Percentiles rank a stretch among this genome's conserved stretches.
phyloP scores from a whole-genome alignment of 1,140 invertebrate genomes.

The Tigriopus japonicus region DNA sequence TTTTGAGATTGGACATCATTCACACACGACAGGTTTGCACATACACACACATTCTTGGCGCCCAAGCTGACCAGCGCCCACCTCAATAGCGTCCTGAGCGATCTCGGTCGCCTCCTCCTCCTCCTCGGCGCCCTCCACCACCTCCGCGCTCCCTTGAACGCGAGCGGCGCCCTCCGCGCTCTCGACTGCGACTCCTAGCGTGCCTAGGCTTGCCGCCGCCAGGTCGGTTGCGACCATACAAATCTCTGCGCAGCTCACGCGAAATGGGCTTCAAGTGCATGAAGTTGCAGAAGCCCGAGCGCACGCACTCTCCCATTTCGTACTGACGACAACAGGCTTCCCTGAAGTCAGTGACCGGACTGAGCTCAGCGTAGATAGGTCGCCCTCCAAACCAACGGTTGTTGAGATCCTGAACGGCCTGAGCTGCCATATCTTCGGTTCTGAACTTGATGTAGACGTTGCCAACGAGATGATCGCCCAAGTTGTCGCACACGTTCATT shows the following conservation, averaged over 20 bases:
- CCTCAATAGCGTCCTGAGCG: background rate
- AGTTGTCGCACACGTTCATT: conserved; percentile 99
- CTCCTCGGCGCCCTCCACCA: background rate
- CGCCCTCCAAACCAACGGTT: conserved; percentile 97
- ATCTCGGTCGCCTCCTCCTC: background rate
- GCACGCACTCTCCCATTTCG: conserved; percentile 58
- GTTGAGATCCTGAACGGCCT: conserved; percentile 85
- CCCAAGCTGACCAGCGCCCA: too few species aligned
- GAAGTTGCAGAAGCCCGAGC: conserved; percentile 98
- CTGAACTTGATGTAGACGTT: conserved; percentile 98
- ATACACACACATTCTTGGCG: too few species aligned
- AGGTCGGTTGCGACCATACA: conserved; percentile 37
- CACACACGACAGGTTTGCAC: too few species aligned
- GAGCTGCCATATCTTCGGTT: conserved; percentile 95
- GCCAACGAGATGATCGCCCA: conserved; percentile 92
- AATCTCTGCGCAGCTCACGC: conserved; percentile 61
- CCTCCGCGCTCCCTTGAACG: background rate
- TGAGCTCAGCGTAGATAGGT: conserved; percentile 94
- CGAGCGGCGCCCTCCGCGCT: background rate
- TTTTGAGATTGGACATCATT: too few species aligned
- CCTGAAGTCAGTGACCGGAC: conserved; percentile 94
- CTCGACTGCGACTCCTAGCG: background rate
- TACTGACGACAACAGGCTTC: conserved; percentile 98
- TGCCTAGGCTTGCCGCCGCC: conserved; percentile 13
- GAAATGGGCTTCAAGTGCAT: conserved; percentile 99